These are phyloP conservation scores for Sebastes alutus DNA, from an alignment of 2,797 vertebrate species.

Conservation along the genomic window DNA sequence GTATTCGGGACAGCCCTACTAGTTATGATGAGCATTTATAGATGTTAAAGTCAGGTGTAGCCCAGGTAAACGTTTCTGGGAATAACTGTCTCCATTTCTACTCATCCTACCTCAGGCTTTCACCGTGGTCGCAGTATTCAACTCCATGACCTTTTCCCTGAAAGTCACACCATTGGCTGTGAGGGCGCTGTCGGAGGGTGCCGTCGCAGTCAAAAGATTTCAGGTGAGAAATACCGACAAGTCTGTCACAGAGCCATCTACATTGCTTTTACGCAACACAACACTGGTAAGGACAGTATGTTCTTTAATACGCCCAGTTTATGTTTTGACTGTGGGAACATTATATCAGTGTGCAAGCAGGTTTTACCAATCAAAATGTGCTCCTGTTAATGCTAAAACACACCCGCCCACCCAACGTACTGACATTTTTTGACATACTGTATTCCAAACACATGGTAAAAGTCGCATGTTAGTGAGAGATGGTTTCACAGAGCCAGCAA, in stretches of 20 bases:
- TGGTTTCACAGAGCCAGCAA: conserved; percentile 31
- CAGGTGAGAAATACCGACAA: conserved; percentile 75
- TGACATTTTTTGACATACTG: conserved; percentile 42
- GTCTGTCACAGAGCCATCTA: not conserved
- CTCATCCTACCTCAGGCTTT: conserved; percentile 79
- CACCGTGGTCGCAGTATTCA: conserved; percentile 87
- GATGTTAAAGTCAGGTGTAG: not conserved
- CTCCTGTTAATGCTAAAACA: conserved; percentile 7
- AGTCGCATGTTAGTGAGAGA: conserved; percentile 55
- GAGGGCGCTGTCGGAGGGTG: conserved; percentile 82
- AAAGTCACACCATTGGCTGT: conserved; percentile 87
- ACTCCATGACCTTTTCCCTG: conserved; percentile 88
- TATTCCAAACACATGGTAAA: conserved; percentile 48
- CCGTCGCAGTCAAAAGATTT: conserved; percentile 85
- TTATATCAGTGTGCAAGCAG: not conserved
- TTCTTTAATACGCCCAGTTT: not conserved
- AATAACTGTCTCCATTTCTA: conserved; percentile 11
- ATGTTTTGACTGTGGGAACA: not conserved
- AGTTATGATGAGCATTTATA: not conserved
- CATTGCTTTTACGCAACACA: not conserved
- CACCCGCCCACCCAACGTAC: not conserved
- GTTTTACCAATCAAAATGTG: not conserved
- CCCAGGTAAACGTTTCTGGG: not conserved
- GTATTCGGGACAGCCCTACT: not conserved
- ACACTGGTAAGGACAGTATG: not conserved